Base-by-base conservation (phyloP, 1,140 invertebrate genomes). In the Drosophila nannoptera region DNA sequence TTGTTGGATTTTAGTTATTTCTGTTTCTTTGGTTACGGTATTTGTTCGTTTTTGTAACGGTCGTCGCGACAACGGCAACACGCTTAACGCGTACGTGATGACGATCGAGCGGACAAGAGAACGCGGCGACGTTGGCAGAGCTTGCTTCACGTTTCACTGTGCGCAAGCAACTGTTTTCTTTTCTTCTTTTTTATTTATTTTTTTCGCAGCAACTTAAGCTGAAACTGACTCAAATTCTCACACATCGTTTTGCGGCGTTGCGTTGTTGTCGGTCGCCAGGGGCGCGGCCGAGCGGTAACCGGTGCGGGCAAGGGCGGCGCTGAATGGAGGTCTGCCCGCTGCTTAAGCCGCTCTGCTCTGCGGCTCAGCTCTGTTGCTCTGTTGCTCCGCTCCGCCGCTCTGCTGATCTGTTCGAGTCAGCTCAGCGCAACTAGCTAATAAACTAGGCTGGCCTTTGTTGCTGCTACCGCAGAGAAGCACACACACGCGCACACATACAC, bases 111-210 rank as follows among this genome's bases (percentile, higher is more conserved):
- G 35, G 62, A 59, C 40, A 59, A 40, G 50, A 55, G 68, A 70
- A 32, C 16, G 67, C 58, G 56, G 38, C 68, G 55, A 68, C 64
- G 64, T 38, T 52, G 42, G 50, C 55, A 61, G 56, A 50, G 69
- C 69, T 69, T 72, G 69, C 61, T 72, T 72, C 69, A 65, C 69
- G 69, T 72, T 72, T 72, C 64, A 72, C 64, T 72, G 69, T 72
- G 69, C 69, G 58, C 69, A 72, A 68, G 69, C 65, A 68, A 72
- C 69, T 72, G 69, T 70, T 66, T 70, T 70, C 52, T 68, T 53
- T 61, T 68, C 50, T 61, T 60, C n/a, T 65, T 65, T 64, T 67
- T 48, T 71, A 7, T 45, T 33, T 45, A 11, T 56, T 56, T 56
- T 14, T 52, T 63, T 58, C 61, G 61, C 59, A 58, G 35, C 48